Evolutionary conservation across 2,888 invertebrate species (phyloP).

Genomic region (Sarcophaga subvicina): DNA sequence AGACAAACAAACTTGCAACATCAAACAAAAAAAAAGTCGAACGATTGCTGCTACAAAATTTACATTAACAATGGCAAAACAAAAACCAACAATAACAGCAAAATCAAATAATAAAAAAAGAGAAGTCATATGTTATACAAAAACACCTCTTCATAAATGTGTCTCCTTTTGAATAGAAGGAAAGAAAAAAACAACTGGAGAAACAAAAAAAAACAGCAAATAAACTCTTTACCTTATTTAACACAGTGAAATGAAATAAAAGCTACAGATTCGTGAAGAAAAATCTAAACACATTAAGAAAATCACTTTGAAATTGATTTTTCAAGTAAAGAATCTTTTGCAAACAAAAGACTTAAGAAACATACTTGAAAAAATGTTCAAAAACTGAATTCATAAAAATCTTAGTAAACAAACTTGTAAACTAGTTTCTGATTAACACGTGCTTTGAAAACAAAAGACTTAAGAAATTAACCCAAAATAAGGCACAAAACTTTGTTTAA

Average conservation of each 20-base stretch:
- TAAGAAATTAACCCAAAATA: too few species aligned
- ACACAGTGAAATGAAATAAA: too few species aligned
- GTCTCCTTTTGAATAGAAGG: slow-evolving; percentile 43
- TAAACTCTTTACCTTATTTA: background rate
- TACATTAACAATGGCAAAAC: background rate
- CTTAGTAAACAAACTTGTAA: too few species aligned
- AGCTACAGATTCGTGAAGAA: too few species aligned
- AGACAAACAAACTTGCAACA: background rate
- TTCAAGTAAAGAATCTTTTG: background rate
- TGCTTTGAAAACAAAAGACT: too few species aligned
- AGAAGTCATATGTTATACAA: slow-evolving; percentile 66
- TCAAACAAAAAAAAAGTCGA: slow-evolving; percentile 4
- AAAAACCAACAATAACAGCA: background rate
- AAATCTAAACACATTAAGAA: too few species aligned
- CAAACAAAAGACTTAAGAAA: background rate
- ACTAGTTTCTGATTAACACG: too few species aligned
- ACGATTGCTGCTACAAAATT: background rate
- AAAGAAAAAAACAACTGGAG: background rate
- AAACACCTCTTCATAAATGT: slow-evolving; percentile 68
- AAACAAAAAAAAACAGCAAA: background rate
- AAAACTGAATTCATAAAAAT: too few species aligned
- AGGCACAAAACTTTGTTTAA: background rate
- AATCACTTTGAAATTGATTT: too few species aligned
- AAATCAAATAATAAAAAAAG: slow-evolving; percentile 20
- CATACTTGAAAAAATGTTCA: background rate